Evolutionary conservation across 2,113 vertebrate species (phyloP).

Genomic region (Cisticola juncidis): DNA sequence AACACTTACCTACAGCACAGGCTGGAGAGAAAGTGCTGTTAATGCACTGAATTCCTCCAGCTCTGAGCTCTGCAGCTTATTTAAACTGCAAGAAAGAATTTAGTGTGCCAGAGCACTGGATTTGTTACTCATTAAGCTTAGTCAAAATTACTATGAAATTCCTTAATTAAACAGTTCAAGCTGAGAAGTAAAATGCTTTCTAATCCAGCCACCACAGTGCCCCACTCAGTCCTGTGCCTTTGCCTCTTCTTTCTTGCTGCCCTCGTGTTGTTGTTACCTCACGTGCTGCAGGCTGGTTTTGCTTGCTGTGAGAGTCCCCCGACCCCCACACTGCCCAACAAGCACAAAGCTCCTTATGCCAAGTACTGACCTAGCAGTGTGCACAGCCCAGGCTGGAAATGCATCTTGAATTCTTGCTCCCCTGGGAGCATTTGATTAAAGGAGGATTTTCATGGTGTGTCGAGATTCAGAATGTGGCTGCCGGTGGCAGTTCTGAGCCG

Average conservation of each 20-base stretch:
- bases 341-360: not conserved
- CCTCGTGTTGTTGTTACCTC: not conserved
- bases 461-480: constrained; percentile 1
- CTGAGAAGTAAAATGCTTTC: constrained; percentile 4
- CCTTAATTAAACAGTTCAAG: constrained; percentile 37
- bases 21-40: not conserved
- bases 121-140: not conserved
- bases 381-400: not conserved
- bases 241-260: not conserved
- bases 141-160: constrained; percentile 12
- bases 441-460: constrained; percentile 10
- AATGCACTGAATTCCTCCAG: not conserved
- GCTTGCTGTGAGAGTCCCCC: not conserved
- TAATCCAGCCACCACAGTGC: not conserved
- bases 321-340: not conserved
- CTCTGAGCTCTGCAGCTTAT: not conserved
- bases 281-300: not conserved
- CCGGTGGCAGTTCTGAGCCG: not conserved
- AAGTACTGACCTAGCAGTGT: not conserved
- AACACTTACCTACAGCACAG: not conserved
- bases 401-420: constrained; percentile 37
- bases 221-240: not conserved
- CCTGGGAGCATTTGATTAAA: constrained; percentile 1
- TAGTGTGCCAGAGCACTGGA: not conserved
- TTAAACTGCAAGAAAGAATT: not conserved